Percentiles rank a stretch among this genome's conserved stretches.
Evolutionary conservation across 2,888 invertebrate species (phyloP).

Genomic region (Tinea semifulvella): DNA sequence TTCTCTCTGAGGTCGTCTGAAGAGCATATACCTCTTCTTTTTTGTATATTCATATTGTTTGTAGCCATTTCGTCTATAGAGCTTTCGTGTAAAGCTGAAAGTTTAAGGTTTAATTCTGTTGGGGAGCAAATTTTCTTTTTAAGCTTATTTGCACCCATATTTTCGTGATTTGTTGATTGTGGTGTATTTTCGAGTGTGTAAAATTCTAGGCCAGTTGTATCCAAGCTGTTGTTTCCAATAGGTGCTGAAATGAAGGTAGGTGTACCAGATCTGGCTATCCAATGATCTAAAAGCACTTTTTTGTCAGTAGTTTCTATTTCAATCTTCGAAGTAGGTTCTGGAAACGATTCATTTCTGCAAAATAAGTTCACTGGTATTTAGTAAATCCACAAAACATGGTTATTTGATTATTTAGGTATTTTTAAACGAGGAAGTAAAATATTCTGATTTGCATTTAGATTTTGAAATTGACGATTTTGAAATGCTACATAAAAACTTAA

Average conservation of each 20-base stretch:
- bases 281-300: conserved; percentile 59
- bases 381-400: no score
- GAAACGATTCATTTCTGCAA: not conserved
- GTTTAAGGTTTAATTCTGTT: conserved; percentile 53
- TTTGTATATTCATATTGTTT: conserved; percentile 52
- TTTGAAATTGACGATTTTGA: no score
- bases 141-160: conserved; percentile 23
- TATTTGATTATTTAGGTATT: no score
- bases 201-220: conserved; percentile 53
- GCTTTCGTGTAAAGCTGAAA: conserved; percentile 50
- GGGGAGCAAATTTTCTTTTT: conserved; percentile 56
- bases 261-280: conserved; percentile 59
- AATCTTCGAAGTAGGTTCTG: conserved; percentile 26
- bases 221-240: conserved; percentile 47
- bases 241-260: conserved; percentile 59
- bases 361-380: no score
- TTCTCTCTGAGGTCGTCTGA: conserved; percentile 58
- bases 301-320: conserved; percentile 57
- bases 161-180: conserved; percentile 29
- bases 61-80: conserved; percentile 56
- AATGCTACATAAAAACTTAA: no score
- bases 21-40: conserved; percentile 66
- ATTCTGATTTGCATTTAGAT: no score
- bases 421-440: no score
- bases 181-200: conserved; percentile 61